phyloP scores from a whole-genome alignment of 2,113 vertebrate species.

The Artemisiospiza belli region DNA sequence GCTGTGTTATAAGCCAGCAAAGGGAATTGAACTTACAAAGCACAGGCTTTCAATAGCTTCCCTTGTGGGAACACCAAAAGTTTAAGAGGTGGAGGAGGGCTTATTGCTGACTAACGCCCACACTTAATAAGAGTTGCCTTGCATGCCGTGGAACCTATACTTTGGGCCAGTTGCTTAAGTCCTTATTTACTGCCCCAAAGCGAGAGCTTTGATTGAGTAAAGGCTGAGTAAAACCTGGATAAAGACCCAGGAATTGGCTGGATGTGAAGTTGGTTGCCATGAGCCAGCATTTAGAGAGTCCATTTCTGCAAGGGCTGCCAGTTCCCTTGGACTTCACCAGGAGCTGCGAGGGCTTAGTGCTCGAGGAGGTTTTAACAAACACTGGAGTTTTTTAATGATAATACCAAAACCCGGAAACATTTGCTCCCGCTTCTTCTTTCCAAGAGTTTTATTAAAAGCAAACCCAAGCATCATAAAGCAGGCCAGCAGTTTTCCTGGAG shows the following conservation, averaged over 20 bases:
- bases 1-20: slow-evolving; percentile 74
- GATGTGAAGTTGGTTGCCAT: background rate
- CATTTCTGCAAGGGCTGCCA: background rate
- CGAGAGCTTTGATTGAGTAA: slow-evolving; percentile 33
- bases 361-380: background rate
- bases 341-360: background rate
- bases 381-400: background rate
- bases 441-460: background rate
- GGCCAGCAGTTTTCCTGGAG: background rate
- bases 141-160: slow-evolving; percentile 34
- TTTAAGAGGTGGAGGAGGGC: slow-evolving; percentile 68
- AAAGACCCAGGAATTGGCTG: background rate
- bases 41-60: slow-evolving; percentile 64
- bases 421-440: background rate
- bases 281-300: background rate
- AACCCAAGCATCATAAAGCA: background rate
- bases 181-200: slow-evolving; percentile 51
- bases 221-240: slow-evolving; percentile 49
- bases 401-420: background rate
- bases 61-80: slow-evolving; percentile 72
- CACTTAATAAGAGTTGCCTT: slow-evolving; percentile 48
- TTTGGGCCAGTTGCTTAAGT: slow-evolving; percentile 31
- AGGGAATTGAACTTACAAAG: slow-evolving; percentile 72
- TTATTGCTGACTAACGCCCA: slow-evolving; percentile 54
- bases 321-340: background rate